phyloP scores from a whole-genome alignment of 2,888 invertebrate genomes.

The Phortica okadai region DNA sequence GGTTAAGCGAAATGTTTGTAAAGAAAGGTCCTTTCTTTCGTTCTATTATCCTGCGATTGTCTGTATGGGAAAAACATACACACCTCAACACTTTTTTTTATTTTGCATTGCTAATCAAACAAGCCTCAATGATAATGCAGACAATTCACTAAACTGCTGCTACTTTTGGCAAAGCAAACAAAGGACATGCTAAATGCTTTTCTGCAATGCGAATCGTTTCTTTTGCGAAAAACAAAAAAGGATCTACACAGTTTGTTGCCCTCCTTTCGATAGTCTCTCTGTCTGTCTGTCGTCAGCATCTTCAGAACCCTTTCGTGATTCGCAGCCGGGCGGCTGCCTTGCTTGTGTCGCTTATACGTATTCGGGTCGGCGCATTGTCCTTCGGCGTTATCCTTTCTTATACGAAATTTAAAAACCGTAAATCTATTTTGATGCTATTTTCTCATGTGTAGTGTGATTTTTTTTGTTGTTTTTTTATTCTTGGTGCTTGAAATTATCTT shows the following conservation, averaged over 20 bases:
- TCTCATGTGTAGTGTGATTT: conserved; percentile 62
- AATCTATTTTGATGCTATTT: conserved; percentile 70
- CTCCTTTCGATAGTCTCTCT: not conserved
- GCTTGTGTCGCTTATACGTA: conserved; percentile 4
- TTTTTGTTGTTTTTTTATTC: conserved; percentile 46
- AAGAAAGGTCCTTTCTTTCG: conserved; percentile 10
- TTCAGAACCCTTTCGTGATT: not conserved
- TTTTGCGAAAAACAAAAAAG: conserved; percentile 1
- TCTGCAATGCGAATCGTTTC: not conserved
- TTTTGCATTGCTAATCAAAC: conserved; percentile 57
- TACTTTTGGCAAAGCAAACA: not conserved
- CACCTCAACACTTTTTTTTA: conserved; percentile 54
- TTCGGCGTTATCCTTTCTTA: conserved; percentile 63
- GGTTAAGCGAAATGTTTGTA: conserved; percentile 7
- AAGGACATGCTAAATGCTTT: conserved; percentile 54
- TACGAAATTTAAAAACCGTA: conserved; percentile 69
- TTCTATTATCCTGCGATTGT: not conserved
- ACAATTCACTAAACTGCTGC: conserved; percentile 12
- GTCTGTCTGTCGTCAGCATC: not conserved
- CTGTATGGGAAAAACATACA: conserved; percentile 64
- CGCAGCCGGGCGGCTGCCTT: not conserved
- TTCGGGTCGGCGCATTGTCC: conserved; percentile 14
- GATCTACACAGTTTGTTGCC: not conserved
- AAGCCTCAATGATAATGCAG: conserved; percentile 54
- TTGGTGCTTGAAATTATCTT: conserved; percentile 36